Evolutionary conservation across 2,888 invertebrate species (phyloP).

Genomic region (Apoda limacodes): DNA sequence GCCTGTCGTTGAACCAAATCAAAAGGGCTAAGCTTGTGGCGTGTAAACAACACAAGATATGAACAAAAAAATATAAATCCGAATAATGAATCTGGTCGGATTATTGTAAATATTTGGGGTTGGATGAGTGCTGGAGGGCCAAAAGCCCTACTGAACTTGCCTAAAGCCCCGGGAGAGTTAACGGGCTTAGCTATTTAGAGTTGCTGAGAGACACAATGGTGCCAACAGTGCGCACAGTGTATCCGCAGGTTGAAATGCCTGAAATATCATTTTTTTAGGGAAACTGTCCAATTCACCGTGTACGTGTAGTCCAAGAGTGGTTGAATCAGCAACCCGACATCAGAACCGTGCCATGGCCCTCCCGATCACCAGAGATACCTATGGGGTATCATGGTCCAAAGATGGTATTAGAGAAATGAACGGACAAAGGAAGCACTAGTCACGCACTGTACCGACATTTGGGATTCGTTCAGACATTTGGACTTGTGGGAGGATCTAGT

Average conservation of each 20-base stretch:
- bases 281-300: constrained; percentile 14
- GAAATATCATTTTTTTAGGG: constrained; percentile 13
- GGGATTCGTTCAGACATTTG: too few relatives aligned
- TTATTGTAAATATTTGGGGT: constrained; percentile 10
- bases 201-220: constrained; percentile 10
- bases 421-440: too few relatives aligned
- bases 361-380: too few relatives aligned
- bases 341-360: not conserved
- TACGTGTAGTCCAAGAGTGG: constrained; percentile 7
- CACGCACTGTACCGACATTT: too few relatives aligned
- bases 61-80: constrained; percentile 8
- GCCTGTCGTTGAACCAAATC: too few relatives aligned
- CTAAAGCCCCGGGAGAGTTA: constrained; percentile 4
- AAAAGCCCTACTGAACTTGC: constrained; percentile 4
- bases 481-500: too few relatives aligned
- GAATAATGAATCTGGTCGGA: too few relatives aligned
- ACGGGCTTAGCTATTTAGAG: constrained; percentile 4
- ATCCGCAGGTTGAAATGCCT: constrained; percentile 9
- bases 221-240: constrained; percentile 12
- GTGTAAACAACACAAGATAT: constrained; percentile 14
- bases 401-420: too few relatives aligned
- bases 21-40: too few relatives aligned
- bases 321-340: constrained; percentile 6
- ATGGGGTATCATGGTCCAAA: too few relatives aligned
- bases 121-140: constrained; percentile 13